Evolutionary conservation across 92 coral and sea anemone genomes (phyloP), one percentile per base, ranked within the genome.

Genomic region (Zoanthus sociatus): DNA sequence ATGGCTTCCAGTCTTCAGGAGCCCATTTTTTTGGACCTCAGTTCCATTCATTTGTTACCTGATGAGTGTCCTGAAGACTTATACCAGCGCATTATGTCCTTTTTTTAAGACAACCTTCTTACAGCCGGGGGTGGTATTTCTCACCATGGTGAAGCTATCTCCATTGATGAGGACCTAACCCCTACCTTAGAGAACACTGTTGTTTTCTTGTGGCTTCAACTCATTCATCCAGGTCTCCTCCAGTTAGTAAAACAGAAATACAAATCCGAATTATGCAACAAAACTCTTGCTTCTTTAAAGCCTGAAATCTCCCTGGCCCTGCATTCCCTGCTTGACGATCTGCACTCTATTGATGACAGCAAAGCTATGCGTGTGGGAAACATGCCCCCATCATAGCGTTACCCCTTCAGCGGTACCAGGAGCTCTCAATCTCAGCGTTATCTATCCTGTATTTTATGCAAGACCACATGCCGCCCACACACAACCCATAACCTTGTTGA

Each of bases 171-270:
- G 77, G 95, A 91, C 51, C 82, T 90, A n/a, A 71, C 89, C 64
- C 95, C 92, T 9, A 87, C 90, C 61, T 83, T 93, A 5, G 92
- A 93, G 71, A 93, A 93, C 90, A 91, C 88, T 18, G 69, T 91
- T 14, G 86, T 93, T 7, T 76, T 89, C 48, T 72, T 88, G 11
- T 87, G 91, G 92, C 83, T 93, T 32, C 90, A 82, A 76, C 89
- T 89, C 26, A 89, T 93, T 44, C 90, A 93, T 84, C 91, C 91
- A 2, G 96, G 90, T 54, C 84, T 88, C 13, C 77, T 55, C 54
- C 77, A 37, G 77, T 55, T 91, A 11, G 92, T 93, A 16, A 89
- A 89, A 84, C 91, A 91, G 78, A 73, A 90, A 17, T 89, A 89
- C 53, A 92, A 91, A 5, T 79, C 91, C 11, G 91, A 93, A 68